Evolutionary conservation across 1,140 invertebrate genomes (phyloP).

Genomic region (Drosophila persimilis): DNA sequence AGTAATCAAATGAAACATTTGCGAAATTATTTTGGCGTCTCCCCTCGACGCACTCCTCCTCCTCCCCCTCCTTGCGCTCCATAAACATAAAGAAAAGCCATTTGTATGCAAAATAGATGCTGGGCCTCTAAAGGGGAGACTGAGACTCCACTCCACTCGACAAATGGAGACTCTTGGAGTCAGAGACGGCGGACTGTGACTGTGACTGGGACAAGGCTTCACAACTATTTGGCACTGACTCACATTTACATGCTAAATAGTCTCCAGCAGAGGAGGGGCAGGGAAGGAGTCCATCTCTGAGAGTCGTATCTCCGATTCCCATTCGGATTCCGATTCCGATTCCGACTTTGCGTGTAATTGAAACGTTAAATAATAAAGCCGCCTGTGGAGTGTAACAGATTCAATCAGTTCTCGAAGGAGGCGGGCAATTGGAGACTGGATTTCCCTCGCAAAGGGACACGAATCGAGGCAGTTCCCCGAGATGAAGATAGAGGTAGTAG

Average conservation of each 20-base stretch:
- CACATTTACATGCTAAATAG: constrained; percentile 80
- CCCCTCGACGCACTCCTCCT: neutral
- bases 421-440: constrained; percentile 58
- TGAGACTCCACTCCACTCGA: neutral
- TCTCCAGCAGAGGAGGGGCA: constrained; percentile 35
- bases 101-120: constrained; percentile 78
- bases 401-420: constrained; percentile 71
- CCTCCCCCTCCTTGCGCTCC: constrained; percentile 4
- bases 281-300: neutral
- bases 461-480: constrained; percentile 5
- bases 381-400: constrained; percentile 67
- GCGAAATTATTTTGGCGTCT: constrained; percentile 73
- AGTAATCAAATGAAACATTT: constrained; percentile 80
- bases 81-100: constrained; percentile 80
- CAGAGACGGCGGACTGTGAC: neutral
- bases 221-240: constrained; percentile 67
- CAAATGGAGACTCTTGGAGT: neutral
- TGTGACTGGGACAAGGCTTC: constrained; percentile 13
- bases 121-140: constrained; percentile 28
- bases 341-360: constrained; percentile 61
- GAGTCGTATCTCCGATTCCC: constrained; percentile 44
- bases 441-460: constrained; percentile 48
- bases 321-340: constrained; percentile 50
- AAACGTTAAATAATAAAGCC: constrained; percentile 79
- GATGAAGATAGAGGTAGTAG: neutral